Evolutionary conservation across 2,113 vertebrate species (phyloP).

Genomic region (Procavia capensis): DNA sequence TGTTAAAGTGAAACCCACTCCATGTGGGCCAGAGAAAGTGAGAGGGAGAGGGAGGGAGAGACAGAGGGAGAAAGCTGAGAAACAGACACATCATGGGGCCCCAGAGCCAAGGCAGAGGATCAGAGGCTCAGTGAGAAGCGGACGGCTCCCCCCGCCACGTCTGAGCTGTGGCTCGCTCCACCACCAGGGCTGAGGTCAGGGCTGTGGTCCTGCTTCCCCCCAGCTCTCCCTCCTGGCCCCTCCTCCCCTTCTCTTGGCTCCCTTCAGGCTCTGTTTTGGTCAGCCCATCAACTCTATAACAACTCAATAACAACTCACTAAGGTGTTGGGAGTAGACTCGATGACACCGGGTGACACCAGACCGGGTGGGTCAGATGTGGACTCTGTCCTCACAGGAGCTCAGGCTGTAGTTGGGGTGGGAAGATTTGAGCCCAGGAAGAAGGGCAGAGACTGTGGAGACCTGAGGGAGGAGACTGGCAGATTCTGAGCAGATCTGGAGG

Average conservation of each 20-base stretch:
- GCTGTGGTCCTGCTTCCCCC: neutral
- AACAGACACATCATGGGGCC: constrained; percentile 48
- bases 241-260: neutral
- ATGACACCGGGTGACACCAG: neutral
- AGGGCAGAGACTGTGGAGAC: neutral
- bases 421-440: neutral
- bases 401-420: neutral
- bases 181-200: neutral
- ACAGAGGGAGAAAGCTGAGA: neutral
- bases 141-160: neutral
- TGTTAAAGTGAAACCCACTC: constrained; percentile 70
- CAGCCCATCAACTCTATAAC: neutral
- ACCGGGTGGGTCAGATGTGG: neutral
- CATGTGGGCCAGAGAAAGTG: constrained; percentile 64
- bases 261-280: neutral
- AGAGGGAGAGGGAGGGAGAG: constrained; percentile 5
- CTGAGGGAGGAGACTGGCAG: neutral
- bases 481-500: neutral
- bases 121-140: neutral
- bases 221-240: neutral
- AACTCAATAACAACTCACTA: neutral
- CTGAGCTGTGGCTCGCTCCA: neutral
- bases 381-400: neutral
- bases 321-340: neutral
- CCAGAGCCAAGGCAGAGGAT: constrained; percentile 15